Evolutionary conservation across 2,113 vertebrate genomes (phyloP).

Genomic region (Bujurquina vittata): DNA sequence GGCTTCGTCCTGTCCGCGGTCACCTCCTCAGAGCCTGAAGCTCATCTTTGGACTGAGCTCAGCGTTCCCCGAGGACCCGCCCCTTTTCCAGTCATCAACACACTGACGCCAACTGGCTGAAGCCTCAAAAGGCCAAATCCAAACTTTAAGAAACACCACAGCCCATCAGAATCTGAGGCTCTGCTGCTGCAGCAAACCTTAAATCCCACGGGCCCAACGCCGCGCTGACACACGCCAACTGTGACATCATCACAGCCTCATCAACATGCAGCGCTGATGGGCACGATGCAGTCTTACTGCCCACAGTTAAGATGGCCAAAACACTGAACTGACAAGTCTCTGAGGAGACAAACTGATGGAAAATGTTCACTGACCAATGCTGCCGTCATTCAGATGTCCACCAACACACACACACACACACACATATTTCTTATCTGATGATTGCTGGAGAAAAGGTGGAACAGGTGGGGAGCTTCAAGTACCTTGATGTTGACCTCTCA

Average conservation of each 20-base stretch:
- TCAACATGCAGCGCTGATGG: too few species aligned
- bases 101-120: too few species aligned
- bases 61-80: too few species aligned
- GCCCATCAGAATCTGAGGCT: background rate
- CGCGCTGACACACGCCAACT: too few species aligned
- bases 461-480: too few species aligned
- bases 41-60: background rate
- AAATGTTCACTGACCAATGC: background rate
- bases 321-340: background rate
- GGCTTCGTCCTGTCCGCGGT: background rate
- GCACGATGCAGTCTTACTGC: too few species aligned
- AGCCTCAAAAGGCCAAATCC: too few species aligned
- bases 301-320: too few species aligned
- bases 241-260: background rate
- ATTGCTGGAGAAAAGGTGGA: too few species aligned
- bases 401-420: background rate
- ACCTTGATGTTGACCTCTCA: too few species aligned
- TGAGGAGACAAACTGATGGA: background rate
- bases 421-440: too few species aligned
- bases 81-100: too few species aligned
- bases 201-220: background rate
- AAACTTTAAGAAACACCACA: background rate
- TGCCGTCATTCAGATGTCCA: background rate
- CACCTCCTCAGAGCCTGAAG: background rate
- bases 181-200: rapidly evolving